Base-by-base conservation (phyloP, 2,113 vertebrate genomes). In the Pseudorectes ferrugineus region DNA sequence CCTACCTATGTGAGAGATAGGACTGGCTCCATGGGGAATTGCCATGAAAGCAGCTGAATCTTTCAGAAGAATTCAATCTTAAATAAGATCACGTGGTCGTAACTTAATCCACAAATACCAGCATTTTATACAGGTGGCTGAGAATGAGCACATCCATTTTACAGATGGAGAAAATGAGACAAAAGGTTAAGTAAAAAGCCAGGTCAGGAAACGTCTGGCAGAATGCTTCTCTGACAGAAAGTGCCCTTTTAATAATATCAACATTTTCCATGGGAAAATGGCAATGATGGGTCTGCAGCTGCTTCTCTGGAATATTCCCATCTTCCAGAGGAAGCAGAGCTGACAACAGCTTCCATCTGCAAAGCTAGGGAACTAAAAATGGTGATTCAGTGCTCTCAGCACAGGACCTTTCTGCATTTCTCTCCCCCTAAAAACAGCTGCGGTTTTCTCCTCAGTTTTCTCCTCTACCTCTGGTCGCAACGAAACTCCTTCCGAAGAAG, bases 191-290 rank as follows among this genome's bases (percentile, higher is more conserved):
- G 45, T 35, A 89, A 55, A 94, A 95, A 96, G 92, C 48, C 90
- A 95, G 95, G 79, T 83, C 85, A 88, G 94, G 93, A 96, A 95
- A 92, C 5, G 88, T 94, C 93, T 95, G 92, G 78, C 85, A 95
- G 85, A 96, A 83, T 35, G 88, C 55, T 91, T 21, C 77, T 85
- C 81, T 88, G 78, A 96, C 88, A 95, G 87, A 89, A 92, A 96
- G 68, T 93, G 94, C 85, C 93, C 94, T 94, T 96, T 96, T 86
- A 96, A 86, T 85, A 93, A 73, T 57, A 95, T 67, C 93, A 95
- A 93, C 88, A 93, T 97, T 96, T 94, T 96, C 96, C 93, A 95
- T 81, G 90, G 93, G 95, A 96, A 97, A 97, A 88, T 1, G 1
- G 85, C 88, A 90, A 18, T 11, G 82, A 88, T 67, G 73, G 55